Evolutionary conservation across 2,797 vertebrate species (phyloP).

Genomic region (Cacajao melanocephalus): DNA sequence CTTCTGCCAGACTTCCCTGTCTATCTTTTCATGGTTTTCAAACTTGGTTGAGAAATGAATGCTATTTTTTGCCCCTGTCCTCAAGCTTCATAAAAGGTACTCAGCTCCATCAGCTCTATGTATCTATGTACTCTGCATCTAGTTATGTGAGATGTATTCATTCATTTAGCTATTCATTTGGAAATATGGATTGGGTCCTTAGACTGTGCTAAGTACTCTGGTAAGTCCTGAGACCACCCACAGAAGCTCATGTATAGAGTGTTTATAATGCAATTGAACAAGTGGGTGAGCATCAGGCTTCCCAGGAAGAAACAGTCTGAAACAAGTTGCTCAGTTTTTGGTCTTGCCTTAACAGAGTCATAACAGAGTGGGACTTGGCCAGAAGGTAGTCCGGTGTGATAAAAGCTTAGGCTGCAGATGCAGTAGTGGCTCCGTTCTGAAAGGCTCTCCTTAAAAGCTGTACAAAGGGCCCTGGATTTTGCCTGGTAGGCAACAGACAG

Average conservation of each 20-base stretch:
- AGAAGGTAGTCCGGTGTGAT: neutral
- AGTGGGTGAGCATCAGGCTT: neutral
- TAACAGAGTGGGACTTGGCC: neutral
- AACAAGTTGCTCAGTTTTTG: neutral
- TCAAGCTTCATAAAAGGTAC: neutral
- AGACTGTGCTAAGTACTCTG: neutral
- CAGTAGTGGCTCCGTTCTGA: neutral
- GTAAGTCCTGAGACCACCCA: neutral
- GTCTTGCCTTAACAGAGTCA: neutral
- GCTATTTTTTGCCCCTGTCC: neutral
- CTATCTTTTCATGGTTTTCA: conserved; percentile 8
- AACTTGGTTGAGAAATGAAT: neutral
- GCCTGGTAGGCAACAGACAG: neutral
- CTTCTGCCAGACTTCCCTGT: neutral
- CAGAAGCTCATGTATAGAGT: neutral
- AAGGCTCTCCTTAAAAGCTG: neutral
- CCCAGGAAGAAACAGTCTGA: neutral
- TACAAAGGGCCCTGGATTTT: neutral
- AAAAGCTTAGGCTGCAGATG: neutral
- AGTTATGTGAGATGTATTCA: neutral
- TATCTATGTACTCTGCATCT: neutral
- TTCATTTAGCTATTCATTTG: neutral
- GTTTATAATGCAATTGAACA: neutral
- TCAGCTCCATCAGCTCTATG: neutral
- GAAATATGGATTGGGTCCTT: neutral